Conservation (phyloP, 2,888 invertebrate species). For the Cheiracanthium punctorium region DNA sequence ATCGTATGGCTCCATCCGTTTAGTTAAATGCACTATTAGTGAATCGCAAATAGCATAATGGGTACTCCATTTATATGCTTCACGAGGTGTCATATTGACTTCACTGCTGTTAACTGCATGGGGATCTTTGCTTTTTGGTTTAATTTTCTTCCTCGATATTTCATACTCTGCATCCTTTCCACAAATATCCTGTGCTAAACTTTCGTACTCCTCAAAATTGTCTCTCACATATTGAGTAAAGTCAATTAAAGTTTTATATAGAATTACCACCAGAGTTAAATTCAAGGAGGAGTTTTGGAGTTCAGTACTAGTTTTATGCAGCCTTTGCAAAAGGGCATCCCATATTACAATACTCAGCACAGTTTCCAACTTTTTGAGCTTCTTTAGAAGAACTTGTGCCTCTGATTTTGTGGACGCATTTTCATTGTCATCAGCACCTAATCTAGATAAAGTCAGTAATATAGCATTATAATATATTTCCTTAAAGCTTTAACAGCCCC, state of each 20-base stretch:
- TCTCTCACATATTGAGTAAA: too few relatives aligned
- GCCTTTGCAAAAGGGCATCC: not conserved
- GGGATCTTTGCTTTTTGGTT: not conserved
- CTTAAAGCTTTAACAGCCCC: conserved; percentile 9
- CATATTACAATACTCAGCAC: not conserved
- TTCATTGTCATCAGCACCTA: not conserved
- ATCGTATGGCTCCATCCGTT: not conserved
- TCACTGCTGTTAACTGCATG: not conserved
- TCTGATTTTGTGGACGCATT: not conserved
- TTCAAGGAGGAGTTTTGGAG: not conserved
- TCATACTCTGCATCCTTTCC: not conserved
- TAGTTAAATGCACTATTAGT: not conserved
- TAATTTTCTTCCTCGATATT: not conserved
- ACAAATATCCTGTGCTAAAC: too few relatives aligned
- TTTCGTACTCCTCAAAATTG: too few relatives aligned
- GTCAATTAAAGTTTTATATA: too few relatives aligned
- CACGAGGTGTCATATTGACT: not conserved
- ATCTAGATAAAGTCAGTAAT: not conserved
- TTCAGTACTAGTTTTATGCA: not conserved
- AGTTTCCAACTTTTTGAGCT: not conserved
- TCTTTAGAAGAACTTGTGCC: not conserved
- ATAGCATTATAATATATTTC: not conserved
- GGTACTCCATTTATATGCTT: not conserved
- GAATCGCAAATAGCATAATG: not conserved
- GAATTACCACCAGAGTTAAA: not conserved